phyloP scores from a whole-genome alignment of 2,888 invertebrate species.

The Arrhopalites spinosus region DNA sequence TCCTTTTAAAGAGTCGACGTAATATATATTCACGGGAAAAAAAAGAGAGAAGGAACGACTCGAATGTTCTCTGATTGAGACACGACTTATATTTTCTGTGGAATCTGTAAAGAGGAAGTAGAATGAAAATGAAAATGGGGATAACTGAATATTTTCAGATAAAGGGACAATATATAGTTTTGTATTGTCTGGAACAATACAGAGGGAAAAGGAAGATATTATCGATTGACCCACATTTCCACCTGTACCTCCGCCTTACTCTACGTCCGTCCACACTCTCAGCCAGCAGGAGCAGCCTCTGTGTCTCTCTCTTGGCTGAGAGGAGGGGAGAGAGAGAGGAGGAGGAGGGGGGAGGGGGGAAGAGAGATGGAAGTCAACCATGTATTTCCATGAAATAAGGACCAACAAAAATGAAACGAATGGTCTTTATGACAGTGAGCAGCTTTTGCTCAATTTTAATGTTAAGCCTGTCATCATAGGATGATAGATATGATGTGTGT shows the following conservation, averaged over 20 bases:
- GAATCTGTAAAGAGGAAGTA: neutral
- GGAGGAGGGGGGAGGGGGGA: neutral
- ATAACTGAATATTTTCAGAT: constrained; percentile 11
- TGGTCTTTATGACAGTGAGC: too few species aligned
- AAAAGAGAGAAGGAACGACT: neutral
- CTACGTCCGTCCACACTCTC: constrained; percentile 7
- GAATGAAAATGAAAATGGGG: neutral
- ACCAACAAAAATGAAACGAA: too few species aligned
- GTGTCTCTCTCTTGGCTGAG: neutral
- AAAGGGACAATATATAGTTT: neutral
- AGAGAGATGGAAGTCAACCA: constrained; percentile 8
- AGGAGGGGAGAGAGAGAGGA: neutral
- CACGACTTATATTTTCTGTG: neutral
- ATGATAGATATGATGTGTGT: too few species aligned
- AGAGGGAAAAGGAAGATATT: constrained; percentile 26
- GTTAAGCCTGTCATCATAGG: too few species aligned
- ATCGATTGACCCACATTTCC: constrained; percentile 39
- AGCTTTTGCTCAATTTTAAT: too few species aligned
- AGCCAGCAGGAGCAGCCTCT: too few species aligned
- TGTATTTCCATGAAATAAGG: neutral
- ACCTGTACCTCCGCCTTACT: constrained; percentile 29
- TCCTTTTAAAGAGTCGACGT: neutral
- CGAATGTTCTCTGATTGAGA: constrained; percentile 18
- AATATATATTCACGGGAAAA: neutral
- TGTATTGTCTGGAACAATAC: constrained; percentile 2